phyloP scores from a whole-genome alignment of 2,888 invertebrate genomes.

The Pyrochroa serraticornis region DNA sequence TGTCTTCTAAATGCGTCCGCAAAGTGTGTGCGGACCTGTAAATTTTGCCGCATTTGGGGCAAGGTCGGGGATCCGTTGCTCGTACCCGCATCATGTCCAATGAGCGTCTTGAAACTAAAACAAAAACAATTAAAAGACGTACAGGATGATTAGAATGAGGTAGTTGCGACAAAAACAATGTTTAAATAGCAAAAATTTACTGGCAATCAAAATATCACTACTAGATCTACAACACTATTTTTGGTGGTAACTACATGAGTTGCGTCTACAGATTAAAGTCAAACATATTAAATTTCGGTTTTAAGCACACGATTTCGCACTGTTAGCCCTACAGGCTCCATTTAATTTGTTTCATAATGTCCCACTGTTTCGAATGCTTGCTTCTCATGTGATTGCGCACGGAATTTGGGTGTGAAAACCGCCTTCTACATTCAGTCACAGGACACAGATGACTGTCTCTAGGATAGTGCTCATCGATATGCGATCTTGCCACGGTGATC shows the following conservation, averaged over 20 bases:
- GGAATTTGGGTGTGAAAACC: slow-evolving; percentile 84
- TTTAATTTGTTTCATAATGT: slow-evolving; percentile 80
- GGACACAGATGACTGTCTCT: slow-evolving; percentile 84
- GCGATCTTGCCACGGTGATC: slow-evolving; percentile 71
- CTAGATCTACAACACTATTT: slow-evolving; percentile 8
- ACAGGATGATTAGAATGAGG: not conserved
- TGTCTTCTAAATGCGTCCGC: slow-evolving; percentile 89
- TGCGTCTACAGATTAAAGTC: slow-evolving; percentile 19
- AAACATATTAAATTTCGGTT: slow-evolving; percentile 28
- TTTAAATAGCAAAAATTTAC: slow-evolving; percentile 22
- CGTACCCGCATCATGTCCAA: slow-evolving; percentile 85
- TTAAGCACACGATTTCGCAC: slow-evolving; percentile 6
- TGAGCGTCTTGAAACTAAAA: slow-evolving; percentile 74
- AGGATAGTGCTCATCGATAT: slow-evolving; percentile 83
- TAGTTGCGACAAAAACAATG: not conserved
- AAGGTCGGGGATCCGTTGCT: slow-evolving; percentile 90
- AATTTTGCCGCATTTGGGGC: slow-evolving; percentile 92
- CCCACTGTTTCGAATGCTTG: slow-evolving; percentile 83
- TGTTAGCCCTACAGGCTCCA: slow-evolving; percentile 63
- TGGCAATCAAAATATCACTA: slow-evolving; percentile 29
- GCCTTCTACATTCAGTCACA: slow-evolving; percentile 74
- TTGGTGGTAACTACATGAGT: slow-evolving; percentile 13
- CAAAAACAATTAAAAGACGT: not conserved
- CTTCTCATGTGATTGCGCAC: slow-evolving; percentile 87
- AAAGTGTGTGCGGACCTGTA: slow-evolving; percentile 91